phyloP scores from a whole-genome alignment of 2,113 vertebrate species.

The Sinocyclocheilus anophthalmus region DNA sequence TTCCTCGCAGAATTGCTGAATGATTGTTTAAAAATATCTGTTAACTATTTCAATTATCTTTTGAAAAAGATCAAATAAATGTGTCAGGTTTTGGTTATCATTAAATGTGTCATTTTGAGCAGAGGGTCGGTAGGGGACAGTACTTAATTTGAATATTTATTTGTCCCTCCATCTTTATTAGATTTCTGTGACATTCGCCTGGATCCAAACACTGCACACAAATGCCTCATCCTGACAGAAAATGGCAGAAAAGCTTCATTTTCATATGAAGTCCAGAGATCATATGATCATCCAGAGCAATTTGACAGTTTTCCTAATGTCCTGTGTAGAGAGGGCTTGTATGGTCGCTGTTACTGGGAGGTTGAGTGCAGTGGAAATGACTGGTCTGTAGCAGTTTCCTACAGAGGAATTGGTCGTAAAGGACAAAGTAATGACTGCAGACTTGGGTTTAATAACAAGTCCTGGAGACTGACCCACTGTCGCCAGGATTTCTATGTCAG shows the following conservation, averaged over 20 bases:
- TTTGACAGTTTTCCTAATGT: fast-evolving
- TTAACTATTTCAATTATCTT: background rate
- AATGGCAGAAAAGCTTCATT: background rate
- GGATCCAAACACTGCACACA: background rate
- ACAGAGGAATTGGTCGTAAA: slow-evolving; percentile 44
- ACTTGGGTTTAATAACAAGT: slow-evolving; percentile 29
- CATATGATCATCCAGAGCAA: slow-evolving; percentile 14
- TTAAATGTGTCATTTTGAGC: too few relatives aligned
- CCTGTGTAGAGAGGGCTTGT: slow-evolving; percentile 29
- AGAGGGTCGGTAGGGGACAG: background rate
- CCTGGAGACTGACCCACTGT: slow-evolving; percentile 66
- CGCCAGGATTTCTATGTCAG: slow-evolving; percentile 49
- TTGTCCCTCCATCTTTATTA: background rate
- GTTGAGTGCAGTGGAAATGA: slow-evolving; percentile 20
- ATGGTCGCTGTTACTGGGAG: slow-evolving; percentile 5
- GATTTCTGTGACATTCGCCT: slow-evolving; percentile 39
- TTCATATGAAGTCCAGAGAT: fast-evolving
- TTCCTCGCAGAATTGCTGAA: background rate
- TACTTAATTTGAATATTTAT: background rate
- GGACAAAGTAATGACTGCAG: background rate
- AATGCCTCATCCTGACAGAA: slow-evolving; percentile 32
- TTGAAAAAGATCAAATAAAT: background rate
- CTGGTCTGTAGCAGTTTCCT: background rate
- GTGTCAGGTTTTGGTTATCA: too few relatives aligned
- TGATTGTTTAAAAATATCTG: background rate